Evolutionary conservation across 2,797 vertebrate species (phyloP), one percentile per base, ranked within the genome.

Genomic region (Coccyzus lansbergi): DNA sequence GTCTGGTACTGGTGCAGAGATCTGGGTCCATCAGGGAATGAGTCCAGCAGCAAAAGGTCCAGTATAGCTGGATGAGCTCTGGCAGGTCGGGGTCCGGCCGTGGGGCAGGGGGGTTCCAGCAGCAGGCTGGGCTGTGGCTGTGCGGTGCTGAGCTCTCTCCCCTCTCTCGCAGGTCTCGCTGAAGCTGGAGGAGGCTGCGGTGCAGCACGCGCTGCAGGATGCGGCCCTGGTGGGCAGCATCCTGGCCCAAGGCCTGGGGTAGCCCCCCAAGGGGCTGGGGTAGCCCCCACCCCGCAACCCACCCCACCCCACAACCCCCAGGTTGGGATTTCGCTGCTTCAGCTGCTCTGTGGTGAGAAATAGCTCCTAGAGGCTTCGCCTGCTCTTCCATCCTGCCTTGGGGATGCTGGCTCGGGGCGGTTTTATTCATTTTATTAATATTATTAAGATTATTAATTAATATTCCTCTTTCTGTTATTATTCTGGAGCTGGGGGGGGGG

Each of bases 161-260:
- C 72, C 62, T 76, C 40, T 60, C 55, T 4, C 60, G 7, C 96
- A 99, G 99, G 98, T 99, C 34, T 99, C 97, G 55, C 96, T 99
- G 96, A 99, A 98, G 97, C 98, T 99, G 71, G 99, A 99, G 72
- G 99, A 99, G 97, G 97, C 97, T 17, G 98, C 98, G 3, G 96
- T 99, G 8, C 99, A 99, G 67, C 98, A 98, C 36, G 98, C 98
- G 17, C 98, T 99, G 91, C 99, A 99, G 95, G 99, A 99, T 51
- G 97, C 96, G 3, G 96, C 97, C 1, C 98, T 99, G 63, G 94
- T 99, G 78, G 99, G 99, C 51, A 99, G 97, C 96, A 98, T 99
- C 95, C 97, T 99, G 69, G 97, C 98, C 4, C 97, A 96, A 14
- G 99, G 98, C 6, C 98, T 86, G 97, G 97, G 33, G 92, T 98